Conservation (phyloP, 2,113 vertebrate genomes). For the rat (Rattus norvegicus) region GRCr8 NC_086021.1:110730001-110730500, state of each 20-base stretch:
- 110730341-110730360: too few species aligned
- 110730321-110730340: slow-evolving; percentile 54
- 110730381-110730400: neutral
- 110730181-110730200: neutral
- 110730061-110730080: neutral
- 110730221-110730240: neutral
- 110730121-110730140: neutral
- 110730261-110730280: slow-evolving; percentile 90
- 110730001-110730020: neutral
- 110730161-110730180: neutral
- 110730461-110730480: slow-evolving; percentile 95
- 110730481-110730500: slow-evolving; percentile 91
- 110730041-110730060: neutral
- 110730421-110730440: slow-evolving; percentile 97
- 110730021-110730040: neutral
- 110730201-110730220: neutral
- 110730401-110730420: slow-evolving; percentile 96
- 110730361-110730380: too few species aligned
- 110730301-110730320: slow-evolving; percentile 85
- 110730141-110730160: neutral
- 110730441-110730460: slow-evolving; percentile 92
- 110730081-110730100: neutral
- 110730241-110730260: too few species aligned
- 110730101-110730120: neutral
- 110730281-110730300: slow-evolving; percentile 82